Evolutionary conservation across 2,113 vertebrate species (phyloP), one percentile per base, ranked within the genome.

Genomic region (Ictalurus punctatus): DNA sequence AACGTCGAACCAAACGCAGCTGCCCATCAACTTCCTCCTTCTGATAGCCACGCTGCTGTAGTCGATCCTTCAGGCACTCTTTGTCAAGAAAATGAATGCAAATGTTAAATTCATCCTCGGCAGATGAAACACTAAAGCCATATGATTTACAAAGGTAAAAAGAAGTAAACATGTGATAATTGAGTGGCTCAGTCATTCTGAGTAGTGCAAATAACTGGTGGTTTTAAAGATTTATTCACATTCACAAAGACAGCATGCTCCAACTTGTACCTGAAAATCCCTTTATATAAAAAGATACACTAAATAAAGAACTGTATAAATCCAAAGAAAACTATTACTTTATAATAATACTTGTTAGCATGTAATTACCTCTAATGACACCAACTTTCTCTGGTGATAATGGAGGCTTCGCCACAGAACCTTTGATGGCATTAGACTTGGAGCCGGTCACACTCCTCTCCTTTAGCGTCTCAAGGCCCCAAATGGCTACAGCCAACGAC

Each of bases 381-480:
- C 88, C 88, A 44, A 89, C 88, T 89, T 89, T 89, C 48, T 89
- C 83, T 69, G 88, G 88, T 59, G 88, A 89, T 69, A 89, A 56
- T n/a, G 88, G 88, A 54, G 88, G 88, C 44, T 89, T 89, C 6
- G 83, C 88, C 27, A 89, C 88, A 69, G 88, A 89, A 1, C 83
- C 88, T 59, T 85, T 89, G 48, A 89, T 78, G 61, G 88, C 88
- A 44, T 89, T 89, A 6, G 88, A 89, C 44, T 69, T 89, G 30
- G 88, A 89, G 12, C 88, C 88, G 19, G 88, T 89, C 23, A 89
- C 88, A 71, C 83, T 85, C 48, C 88, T 89, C 12, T 89, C 88
- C 67, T 80, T 89, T 37, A 89, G 74, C 6, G 88, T 85, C 44
- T 85, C 83, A 59, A 69, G 25, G 27, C 88, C 88, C 88, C 88